phyloP scores from a whole-genome alignment of 2,888 invertebrate genomes.

The Diplazon laetatorius region DNA sequence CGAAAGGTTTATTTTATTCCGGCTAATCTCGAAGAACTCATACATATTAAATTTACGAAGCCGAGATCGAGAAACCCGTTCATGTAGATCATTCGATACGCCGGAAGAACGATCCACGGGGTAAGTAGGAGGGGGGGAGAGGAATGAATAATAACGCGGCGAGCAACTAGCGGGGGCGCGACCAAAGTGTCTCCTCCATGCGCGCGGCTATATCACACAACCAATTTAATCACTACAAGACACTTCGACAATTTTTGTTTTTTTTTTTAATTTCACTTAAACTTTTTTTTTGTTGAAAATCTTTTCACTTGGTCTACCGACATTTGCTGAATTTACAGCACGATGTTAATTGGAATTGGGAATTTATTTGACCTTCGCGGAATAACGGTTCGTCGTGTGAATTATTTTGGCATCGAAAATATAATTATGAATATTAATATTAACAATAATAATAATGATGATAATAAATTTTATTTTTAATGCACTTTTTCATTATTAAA shows the following conservation, averaged over 20 bases:
- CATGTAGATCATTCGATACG: slow-evolving; percentile 64
- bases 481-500: too few species aligned
- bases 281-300: background rate
- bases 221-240: slow-evolving; percentile 26
- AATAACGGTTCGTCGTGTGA: background rate
- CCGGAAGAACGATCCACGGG: slow-evolving; percentile 64
- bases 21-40: slow-evolving; percentile 47
- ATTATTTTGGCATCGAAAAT: slow-evolving; percentile 1
- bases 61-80: slow-evolving; percentile 59
- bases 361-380: background rate
- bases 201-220: slow-evolving; percentile 1
- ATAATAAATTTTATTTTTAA: too few species aligned
- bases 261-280: background rate
- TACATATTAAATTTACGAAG: slow-evolving; percentile 13
- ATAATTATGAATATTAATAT: too few species aligned
- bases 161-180: slow-evolving; percentile 44
- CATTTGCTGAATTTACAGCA: background rate
- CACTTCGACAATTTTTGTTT: background rate
- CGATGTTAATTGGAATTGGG: background rate
- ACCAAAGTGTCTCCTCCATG: slow-evolving; percentile 38
- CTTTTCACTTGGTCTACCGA: too few species aligned
- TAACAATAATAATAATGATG: too few species aligned
- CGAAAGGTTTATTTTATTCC: slow-evolving; percentile 27
- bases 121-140: too few species aligned
- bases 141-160: slow-evolving; percentile 58